Evolutionary conservation across 2,888 invertebrate genomes (phyloP), one percentile per base, ranked within the genome.

Genomic region (Fragum sueziense): DNA sequence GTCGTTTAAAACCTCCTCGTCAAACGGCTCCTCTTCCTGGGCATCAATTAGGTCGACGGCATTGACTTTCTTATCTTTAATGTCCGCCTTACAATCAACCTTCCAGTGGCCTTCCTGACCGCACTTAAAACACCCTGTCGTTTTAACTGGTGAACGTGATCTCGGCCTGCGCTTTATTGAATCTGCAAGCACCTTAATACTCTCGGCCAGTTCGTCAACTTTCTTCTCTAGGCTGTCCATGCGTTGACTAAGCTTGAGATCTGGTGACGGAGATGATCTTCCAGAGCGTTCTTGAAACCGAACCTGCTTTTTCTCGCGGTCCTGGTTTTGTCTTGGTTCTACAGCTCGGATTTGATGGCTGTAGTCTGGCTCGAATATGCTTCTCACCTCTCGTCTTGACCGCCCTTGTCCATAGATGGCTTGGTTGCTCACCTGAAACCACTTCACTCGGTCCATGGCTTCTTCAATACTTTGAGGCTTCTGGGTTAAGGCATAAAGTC

Each of bases 1-100:
- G 25, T 61, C 61, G 61, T 61, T 61, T 61, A 61, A 61, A 61
- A 14, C 25, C 33, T 61, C 33, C 61, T n/a, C n/a, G n/a, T n/a
- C n/a, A n/a, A n/a, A n/a, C n/a, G 14, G 14, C 4, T 29, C 29
- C 33, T 61, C 61, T 27, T 61, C 33, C 47, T 47, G 47, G 17
- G n/a, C 14, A 47, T 9, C 4, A 14, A 47, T 47, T 14, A 47
- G 17, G n/a, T 47, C 47, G 20, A 61, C 33, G 20, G 33, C 61
- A 27, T 20, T 47, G 47, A 47, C 47, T 61, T 31, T 31, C 33
- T 61, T 61, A 31, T 61, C 33, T 61, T 61, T 61, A 31, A 31
- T 61, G 29, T 61, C 61, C 20, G 31, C 61, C 20, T 61, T 61
- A 31, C 61, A 61, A 31, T 61, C 61, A 31, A 14, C 31, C 29